phyloP scores from a whole-genome alignment of 2,113 vertebrate genomes.

The Osmerus mordax region DNA sequence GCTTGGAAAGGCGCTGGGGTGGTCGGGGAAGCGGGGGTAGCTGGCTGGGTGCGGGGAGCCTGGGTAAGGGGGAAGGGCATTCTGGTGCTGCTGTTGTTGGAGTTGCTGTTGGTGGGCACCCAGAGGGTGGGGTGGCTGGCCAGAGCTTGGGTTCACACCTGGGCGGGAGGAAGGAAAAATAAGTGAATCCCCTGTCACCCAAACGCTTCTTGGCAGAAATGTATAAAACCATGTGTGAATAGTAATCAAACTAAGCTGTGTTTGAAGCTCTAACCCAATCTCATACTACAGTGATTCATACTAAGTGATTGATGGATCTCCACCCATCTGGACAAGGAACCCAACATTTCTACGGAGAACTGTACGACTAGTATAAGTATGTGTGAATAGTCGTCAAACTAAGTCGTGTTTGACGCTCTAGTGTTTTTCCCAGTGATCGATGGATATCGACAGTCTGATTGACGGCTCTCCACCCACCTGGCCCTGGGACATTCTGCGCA shows the following conservation, averaged over 20 bases:
- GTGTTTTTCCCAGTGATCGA: too few relatives aligned
- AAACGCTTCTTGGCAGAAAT: too few relatives aligned
- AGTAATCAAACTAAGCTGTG: neutral
- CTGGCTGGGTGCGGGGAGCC: conserved; percentile 70
- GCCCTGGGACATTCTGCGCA: conserved; percentile 44
- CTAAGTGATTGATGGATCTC: neutral
- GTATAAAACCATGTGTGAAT: too few relatives aligned
- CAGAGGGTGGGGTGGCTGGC: conserved; percentile 61
- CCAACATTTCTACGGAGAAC: too few relatives aligned
- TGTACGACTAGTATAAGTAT: too few relatives aligned
- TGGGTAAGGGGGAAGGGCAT: conserved; percentile 68
- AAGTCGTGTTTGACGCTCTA: too few relatives aligned
- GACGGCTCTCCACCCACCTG: conserved; percentile 56
- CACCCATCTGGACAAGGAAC: too few relatives aligned
- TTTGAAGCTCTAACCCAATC: neutral
- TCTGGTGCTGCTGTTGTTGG: conserved; percentile 68
- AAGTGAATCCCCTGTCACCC: neutral
- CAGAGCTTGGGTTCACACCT: conserved; percentile 49
- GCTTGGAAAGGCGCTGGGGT: conserved; percentile 73
- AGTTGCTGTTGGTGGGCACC: conserved; percentile 61
- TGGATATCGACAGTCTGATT: too few relatives aligned
- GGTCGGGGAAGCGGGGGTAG: conserved; percentile 76
- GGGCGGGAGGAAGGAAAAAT: neutral
- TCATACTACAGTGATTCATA: neutral
- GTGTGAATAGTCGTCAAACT: too few relatives aligned